Conservation (phyloP, 2,113 vertebrate species). For the Callaeas wilsoni region DNA sequence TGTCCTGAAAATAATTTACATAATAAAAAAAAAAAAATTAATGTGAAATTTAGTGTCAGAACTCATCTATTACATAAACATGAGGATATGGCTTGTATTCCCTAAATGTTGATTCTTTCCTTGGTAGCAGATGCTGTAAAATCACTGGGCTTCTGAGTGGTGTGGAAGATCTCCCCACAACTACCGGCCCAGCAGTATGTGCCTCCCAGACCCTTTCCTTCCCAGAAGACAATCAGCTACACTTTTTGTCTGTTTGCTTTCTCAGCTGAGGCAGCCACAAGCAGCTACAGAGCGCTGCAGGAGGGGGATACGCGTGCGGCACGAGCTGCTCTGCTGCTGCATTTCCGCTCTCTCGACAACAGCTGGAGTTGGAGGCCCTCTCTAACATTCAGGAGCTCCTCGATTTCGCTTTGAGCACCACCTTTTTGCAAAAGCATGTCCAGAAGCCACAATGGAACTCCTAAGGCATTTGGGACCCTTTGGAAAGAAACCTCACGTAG, state of each 20-base stretch:
- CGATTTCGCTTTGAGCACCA: rapidly evolving
- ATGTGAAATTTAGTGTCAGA: neutral
- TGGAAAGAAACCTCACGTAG: neutral
- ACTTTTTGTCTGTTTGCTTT: neutral
- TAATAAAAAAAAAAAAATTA: neutral
- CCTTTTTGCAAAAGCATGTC: neutral
- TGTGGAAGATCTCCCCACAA: neutral
- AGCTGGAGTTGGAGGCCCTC: neutral
- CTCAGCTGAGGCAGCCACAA: neutral
- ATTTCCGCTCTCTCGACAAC: neutral
- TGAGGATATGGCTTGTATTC: neutral
- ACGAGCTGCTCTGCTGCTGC: neutral
- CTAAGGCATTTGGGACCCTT: neutral
- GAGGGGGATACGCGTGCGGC: rapidly evolving
- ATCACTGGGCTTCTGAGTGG: neutral
- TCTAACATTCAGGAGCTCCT: neutral
- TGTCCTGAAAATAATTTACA: neutral
- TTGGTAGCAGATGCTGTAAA: neutral
- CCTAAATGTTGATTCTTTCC: neutral
- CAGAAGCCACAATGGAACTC: neutral
- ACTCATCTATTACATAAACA: neutral
- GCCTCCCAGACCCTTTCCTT: neutral
- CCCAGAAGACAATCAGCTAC: neutral
- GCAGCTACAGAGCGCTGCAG: neutral
- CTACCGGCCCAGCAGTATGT: neutral